These are phyloP conservation scores for Aphelocoma californica DNA, from an alignment of 2,797 vertebrate species.

Conservation along the genomic window DNA sequence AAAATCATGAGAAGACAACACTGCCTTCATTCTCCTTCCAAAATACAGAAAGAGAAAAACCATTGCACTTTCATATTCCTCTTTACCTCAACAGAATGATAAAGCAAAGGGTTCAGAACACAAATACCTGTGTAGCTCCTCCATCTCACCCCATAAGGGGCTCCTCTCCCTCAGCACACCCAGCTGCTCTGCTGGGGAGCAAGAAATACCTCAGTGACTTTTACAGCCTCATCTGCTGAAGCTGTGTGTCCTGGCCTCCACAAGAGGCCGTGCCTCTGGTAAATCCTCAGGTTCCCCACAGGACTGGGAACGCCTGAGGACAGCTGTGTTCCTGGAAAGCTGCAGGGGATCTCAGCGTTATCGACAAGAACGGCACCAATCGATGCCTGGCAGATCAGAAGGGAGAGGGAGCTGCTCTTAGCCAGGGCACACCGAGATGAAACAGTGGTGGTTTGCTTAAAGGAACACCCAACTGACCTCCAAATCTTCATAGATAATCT, in stretches of 20 bases:
- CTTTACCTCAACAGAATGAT: fast-evolving
- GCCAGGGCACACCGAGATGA: neutral
- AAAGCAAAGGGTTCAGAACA: neutral
- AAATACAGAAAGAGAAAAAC: neutral
- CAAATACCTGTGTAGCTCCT: fast-evolving
- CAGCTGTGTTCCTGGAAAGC: neutral
- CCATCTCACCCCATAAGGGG: fast-evolving
- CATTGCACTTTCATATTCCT: neutral
- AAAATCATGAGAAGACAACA: neutral
- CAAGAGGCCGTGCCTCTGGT: neutral
- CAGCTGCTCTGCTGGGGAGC: neutral
- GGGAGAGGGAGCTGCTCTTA: neutral
- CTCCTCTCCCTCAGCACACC: neutral
- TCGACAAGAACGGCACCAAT: neutral
- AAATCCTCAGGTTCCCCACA: neutral
- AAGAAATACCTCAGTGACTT: fast-evolving
- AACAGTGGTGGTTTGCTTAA: neutral
- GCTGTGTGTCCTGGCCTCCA: neutral
- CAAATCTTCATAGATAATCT: slow-evolving; percentile 21
- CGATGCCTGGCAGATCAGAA: neutral
- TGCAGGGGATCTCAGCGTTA: neutral
- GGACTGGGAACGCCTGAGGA: neutral
- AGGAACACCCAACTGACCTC: neutral
- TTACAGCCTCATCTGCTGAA: too few relatives aligned
- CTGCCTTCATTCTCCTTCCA: neutral